phyloP scores from a whole-genome alignment of 2,797 vertebrate species.

The Sebastes taczanowskii region DNA sequence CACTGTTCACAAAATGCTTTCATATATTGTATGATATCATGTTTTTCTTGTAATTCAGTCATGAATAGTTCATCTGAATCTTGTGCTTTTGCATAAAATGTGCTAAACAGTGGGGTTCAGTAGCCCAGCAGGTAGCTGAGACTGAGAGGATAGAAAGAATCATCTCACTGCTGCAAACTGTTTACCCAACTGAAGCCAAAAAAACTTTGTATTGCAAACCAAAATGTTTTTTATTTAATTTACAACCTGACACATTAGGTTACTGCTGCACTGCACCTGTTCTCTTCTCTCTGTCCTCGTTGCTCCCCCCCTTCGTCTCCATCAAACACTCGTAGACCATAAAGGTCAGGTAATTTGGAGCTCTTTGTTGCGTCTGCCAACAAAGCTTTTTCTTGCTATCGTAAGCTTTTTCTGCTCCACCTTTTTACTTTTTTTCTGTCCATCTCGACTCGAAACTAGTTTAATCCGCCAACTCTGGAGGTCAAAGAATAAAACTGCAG shows the following conservation, averaged over 20 bases:
- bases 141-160: not conserved
- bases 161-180: constrained; percentile 1
- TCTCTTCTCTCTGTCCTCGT: not conserved
- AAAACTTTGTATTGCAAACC: not conserved
- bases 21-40: constrained; percentile 15
- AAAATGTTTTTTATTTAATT: not conserved
- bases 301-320: not conserved
- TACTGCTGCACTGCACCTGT: constrained; percentile 22
- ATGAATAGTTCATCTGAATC: constrained; percentile 31
- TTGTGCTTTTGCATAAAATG: constrained; percentile 45
- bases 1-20: constrained; percentile 1
- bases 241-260: not conserved
- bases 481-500: constrained; percentile 25
- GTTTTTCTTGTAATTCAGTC: constrained; percentile 44
- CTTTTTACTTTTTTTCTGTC: constrained; percentile 30
- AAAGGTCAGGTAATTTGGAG: constrained; percentile 61
- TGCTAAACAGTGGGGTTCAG: constrained; percentile 7
- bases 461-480: constrained; percentile 45
- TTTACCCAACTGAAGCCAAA: not conserved
- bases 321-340: constrained; percentile 27
- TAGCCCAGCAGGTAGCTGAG: constrained; percentile 19
- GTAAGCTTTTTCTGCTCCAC: constrained; percentile 29
- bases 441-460: constrained; percentile 43
- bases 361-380: constrained; percentile 51
- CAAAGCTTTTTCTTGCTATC: constrained; percentile 38